Base-by-base conservation (phyloP, 92 coral and sea anemone species). In the Porites divaricata region DNA sequence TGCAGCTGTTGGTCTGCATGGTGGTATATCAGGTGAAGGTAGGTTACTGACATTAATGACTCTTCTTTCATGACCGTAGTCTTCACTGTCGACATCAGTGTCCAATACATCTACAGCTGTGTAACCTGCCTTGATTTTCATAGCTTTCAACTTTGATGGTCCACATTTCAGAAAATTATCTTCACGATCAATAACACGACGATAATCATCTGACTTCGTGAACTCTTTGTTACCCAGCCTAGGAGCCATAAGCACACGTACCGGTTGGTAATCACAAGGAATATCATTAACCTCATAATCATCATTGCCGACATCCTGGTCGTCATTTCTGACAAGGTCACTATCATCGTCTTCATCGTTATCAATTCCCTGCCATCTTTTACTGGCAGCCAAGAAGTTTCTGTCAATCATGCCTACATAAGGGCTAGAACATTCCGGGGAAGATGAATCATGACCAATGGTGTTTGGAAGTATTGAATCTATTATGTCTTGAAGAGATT, bases 401-500 rank as follows among this genome's bases (percentile, higher is more conserved):
- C 52, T 2, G n/a, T 68, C 76, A 17, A 35, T 48, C 35, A 57
- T 11, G 17, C 45, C 24, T 70, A 17, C 57, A 45, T 15, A 22
- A 66, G 74, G 21, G 52, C 51, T 54, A 15, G 20, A 51, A 0
- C 70, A 49, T 26, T 50, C 69, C 8, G 21, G 65, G 76, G 21
- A 57, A 70, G 8, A 23, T 35, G 58, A 54, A 2, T 28, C 14
- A 19, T 56, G 5, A 6, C 20, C 50, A 54, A 53, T 54, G 26
- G 2, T 12, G 23, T 70, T 28, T 59, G 86, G 86, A 4, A 82
- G 77, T 62, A 82, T 50, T 7, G 86, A 61, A 49, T 82, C 86
- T 20, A 81, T 81, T 50, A 82, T 73, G n/a, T 62, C 79, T 73
- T 82, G 86, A 28, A 72, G 58, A 21, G 79, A 82, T 0, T 82